phyloP scores from a whole-genome alignment of 2,113 vertebrate genomes.

The Etia nguti region DNA sequence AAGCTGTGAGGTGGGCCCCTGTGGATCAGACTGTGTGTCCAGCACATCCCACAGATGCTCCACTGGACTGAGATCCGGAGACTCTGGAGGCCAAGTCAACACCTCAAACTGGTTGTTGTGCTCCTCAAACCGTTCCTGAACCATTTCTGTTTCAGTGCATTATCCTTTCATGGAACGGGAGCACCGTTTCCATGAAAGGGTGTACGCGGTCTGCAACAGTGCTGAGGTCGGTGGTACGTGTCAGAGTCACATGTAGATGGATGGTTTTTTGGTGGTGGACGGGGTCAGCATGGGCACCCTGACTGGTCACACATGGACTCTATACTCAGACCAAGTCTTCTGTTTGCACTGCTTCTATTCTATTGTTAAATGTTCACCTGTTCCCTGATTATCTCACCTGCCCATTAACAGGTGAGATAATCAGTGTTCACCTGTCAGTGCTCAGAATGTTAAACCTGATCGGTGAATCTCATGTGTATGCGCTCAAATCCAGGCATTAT shows the following conservation, averaged over 20 bases:
- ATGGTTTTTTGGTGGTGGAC: neutral
- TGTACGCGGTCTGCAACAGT: no score
- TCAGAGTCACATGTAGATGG: neutral
- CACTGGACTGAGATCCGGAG: fast-evolving
- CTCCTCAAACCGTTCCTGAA: no score
- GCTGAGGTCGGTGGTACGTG: neutral
- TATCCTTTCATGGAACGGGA: no score
- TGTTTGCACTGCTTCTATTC: neutral
- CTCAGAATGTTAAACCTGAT: neutral
- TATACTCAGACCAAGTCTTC: neutral
- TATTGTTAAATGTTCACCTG: neutral
- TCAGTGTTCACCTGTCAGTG: neutral
- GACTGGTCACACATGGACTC: neutral
- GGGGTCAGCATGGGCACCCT: neutral
- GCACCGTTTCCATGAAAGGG: no score
- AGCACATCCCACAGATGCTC: neutral
- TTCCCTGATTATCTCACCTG: fast-evolving
- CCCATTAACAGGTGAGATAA: neutral
- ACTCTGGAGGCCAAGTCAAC: fast-evolving
- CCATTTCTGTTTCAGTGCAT: no score
- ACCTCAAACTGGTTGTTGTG: fast-evolving
- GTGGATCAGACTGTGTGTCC: fast-evolving
- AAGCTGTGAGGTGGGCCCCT: neutral
- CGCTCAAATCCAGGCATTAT: neutral
- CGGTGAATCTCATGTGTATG: fast-evolving